Conservation (phyloP, 1,140 invertebrate genomes). For the Stegodyphus dumicola region DNA sequence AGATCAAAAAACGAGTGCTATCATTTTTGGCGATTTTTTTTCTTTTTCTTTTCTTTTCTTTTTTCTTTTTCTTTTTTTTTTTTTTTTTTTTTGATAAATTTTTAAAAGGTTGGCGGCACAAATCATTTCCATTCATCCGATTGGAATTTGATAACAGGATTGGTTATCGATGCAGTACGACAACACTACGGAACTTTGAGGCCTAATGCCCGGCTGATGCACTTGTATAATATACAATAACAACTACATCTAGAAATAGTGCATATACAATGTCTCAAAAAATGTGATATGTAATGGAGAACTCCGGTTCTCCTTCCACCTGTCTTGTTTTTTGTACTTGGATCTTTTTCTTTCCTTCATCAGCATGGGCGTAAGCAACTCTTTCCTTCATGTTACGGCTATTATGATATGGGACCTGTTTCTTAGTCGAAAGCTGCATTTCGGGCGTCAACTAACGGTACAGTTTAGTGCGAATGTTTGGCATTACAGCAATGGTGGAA, state of each 20-base stretch:
- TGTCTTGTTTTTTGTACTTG: slow-evolving; percentile 56
- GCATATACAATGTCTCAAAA: slow-evolving; percentile 62
- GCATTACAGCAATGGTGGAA: slow-evolving; percentile 44
- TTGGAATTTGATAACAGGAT: slow-evolving; percentile 47
- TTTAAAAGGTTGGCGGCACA: slow-evolving; percentile 54
- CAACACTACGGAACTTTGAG: slow-evolving; percentile 59
- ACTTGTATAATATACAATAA: slow-evolving; percentile 61
- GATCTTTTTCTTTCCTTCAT: slow-evolving; percentile 49
- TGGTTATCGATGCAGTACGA: slow-evolving; percentile 55
- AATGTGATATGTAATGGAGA: slow-evolving; percentile 61
- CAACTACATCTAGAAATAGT: slow-evolving; percentile 62
- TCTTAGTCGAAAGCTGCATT: slow-evolving; percentile 53
- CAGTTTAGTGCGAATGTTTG: slow-evolving; percentile 24
- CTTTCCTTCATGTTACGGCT: slow-evolving; percentile 54
- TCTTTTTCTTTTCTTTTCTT: slow-evolving; percentile 8
- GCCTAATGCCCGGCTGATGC: slow-evolving; percentile 61
- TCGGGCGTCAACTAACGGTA: slow-evolving; percentile 57
- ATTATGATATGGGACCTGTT: slow-evolving; percentile 43
- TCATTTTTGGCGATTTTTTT: slow-evolving; percentile 29
- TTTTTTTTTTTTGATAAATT: slow-evolving; percentile 9
- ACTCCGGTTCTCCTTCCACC: slow-evolving; percentile 61
- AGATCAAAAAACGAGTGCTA: slow-evolving; percentile 21
- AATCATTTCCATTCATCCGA: slow-evolving; percentile 22
- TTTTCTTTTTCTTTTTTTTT: not conserved
- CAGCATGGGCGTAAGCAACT: slow-evolving; percentile 61